Evolutionary conservation across 2,113 vertebrate genomes (phyloP), one percentile per base, ranked within the genome.

Genomic region (Copsychus sechellarum): DNA sequence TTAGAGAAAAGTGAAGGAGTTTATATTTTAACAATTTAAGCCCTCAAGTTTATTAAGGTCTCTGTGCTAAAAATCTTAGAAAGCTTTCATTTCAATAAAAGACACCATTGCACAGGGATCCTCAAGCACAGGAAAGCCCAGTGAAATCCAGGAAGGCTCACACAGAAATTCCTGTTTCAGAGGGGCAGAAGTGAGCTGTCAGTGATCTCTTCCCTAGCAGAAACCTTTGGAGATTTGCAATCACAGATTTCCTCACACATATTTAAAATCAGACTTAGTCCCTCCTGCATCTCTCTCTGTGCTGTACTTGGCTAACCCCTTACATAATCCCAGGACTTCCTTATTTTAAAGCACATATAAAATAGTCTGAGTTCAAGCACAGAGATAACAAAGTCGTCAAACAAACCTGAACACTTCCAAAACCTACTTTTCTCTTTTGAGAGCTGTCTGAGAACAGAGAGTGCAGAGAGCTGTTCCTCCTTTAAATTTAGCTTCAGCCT

Each of bases 401-500:
- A 95, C 83, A 72, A 95, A 96, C 85, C 69, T 14, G 31, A 92
- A 31, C 2, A 7, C 83, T 86, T 86, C 89, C 72, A 25, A 87
- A 92, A 64, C 31, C 45, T 40, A n/a, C 88, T 85, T 81, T 95
- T 91, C 70, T 51, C 77, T 93, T 95, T 74, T 91, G 91, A 96
- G 92, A 95, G 53, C 84, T 42, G 26, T 34, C 77, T 87, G 92
- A 86, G 92, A 86, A 78, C 60, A 94, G 64, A 36, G 51, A 86
- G 80, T 29, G 57, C 83, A 78, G 80, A 5, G 81, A 93, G 65
- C 48, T 86, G 83, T 26, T 91, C 84, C 43, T 91, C 69, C 91
- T 90, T 85, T 81, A 84, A 71, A 81, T 71, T 89, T 76, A 92
- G 73, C 94, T 60, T 60, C 88, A 92, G 11, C 50, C 84, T 57